Conservation (phyloP, 1,140 invertebrate species). For the Steinernema khuongi region DNA sequence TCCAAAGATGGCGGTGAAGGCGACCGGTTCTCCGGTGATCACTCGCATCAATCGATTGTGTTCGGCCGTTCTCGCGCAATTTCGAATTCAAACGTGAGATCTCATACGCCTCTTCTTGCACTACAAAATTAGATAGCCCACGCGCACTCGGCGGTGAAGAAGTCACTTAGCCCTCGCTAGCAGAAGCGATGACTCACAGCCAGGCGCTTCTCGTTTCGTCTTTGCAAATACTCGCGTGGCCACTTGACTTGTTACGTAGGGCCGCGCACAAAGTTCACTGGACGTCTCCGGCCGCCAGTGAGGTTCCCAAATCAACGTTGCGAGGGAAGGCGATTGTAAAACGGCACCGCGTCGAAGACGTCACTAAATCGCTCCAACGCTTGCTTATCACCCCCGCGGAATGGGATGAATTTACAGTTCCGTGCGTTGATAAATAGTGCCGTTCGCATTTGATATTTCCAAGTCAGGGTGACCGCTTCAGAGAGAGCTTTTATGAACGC, state of each 20-base stretch:
- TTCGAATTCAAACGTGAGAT: background rate
- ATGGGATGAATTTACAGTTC: too few relatives aligned
- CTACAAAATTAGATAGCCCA: too few relatives aligned
- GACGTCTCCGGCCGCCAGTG: background rate
- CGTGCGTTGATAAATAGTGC: too few relatives aligned
- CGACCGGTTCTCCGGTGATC: too few relatives aligned
- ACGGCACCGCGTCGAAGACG: background rate
- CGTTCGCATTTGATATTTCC: too few relatives aligned
- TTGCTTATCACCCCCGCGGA: too few relatives aligned
- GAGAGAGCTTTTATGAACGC: too few relatives aligned
- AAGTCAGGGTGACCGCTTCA: too few relatives aligned
- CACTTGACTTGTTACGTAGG: slow-evolving; percentile 4
- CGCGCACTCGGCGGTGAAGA: background rate
- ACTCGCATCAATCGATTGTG: too few relatives aligned
- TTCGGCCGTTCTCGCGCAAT: too few relatives aligned
- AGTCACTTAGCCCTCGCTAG: too few relatives aligned
- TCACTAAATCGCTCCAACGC: background rate
- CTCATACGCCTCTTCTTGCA: background rate
- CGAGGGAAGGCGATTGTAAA: background rate
- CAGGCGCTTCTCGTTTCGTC: background rate
- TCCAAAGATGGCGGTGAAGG: too few relatives aligned
- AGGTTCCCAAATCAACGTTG: background rate
- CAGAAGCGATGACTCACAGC: background rate
- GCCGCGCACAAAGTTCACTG: slow-evolving; percentile 1
- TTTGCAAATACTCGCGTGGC: slow-evolving; percentile 11